Evolutionary conservation across 2,113 vertebrate species (phyloP), one percentile per base, ranked within the genome.

Genomic region (Pterocles burchelli): DNA sequence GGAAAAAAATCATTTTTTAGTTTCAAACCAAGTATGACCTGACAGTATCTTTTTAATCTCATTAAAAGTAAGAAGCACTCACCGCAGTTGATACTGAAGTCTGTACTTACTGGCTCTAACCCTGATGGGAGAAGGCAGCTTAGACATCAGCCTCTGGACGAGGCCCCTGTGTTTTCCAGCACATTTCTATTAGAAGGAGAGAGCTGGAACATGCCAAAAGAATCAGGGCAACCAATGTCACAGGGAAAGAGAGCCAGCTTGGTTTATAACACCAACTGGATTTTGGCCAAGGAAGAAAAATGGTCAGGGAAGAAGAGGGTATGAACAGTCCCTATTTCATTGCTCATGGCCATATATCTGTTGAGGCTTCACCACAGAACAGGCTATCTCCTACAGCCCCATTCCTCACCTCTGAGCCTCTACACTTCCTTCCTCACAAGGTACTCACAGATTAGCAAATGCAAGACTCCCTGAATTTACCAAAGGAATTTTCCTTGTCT

Each of bases 21-120:
- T 85, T 89, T 85, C 41, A 38, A 73, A 83, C 9, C 9, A 58
- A 93, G 73, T 9, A 38, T 7, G 4, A 79, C 48, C 75, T 77
- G 83, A 85, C 78, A 90, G 84, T 89, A 83, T 65, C 75, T 95
- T 71, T 78, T 95, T 41, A 85, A 89, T 52, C 57, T 58, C 58
- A 61, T 76, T 78, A 78, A 5, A 85, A 96, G 57, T 4, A 36
- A 48, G 65, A 46, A 89, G 55, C 70, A 66, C 55, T 95, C 68
- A 34, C 33, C 92, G 82, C 73, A 77, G 79, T 29, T 72, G 88
- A 79, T 46, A 49, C 74, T 86, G 65, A 77, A 79, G 91, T 24
- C 70, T 1, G 9, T 68, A 62, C 80, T 36, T 21, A 38, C 75
- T 81, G 75, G 80, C 81, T 93, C 76, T 82, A 94, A 76, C 77